A percentile compares a stretch with the other conserved stretches of the same genome.
Evolutionary conservation across 2,113 vertebrate genomes (phyloP).

Genomic region (Menidia beryllina): DNA sequence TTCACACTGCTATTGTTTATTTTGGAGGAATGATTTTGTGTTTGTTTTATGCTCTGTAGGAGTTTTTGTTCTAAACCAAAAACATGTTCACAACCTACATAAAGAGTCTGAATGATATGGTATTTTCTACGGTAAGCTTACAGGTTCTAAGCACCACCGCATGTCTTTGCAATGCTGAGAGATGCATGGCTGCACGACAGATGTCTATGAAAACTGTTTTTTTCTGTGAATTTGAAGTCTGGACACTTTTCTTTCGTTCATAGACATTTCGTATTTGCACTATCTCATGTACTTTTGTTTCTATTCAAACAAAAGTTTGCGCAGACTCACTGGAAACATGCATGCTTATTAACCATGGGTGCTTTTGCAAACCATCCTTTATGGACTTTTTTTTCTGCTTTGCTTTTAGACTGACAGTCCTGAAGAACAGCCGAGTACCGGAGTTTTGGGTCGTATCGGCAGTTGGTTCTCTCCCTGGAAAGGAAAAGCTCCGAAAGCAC

Average conservation of each 20-base stretch:
- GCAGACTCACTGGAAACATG: conserved; percentile 22
- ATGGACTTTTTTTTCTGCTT: conserved; percentile 30
- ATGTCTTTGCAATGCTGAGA: conserved; percentile 69
- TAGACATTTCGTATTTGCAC: conserved; percentile 27
- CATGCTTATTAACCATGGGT: conserved; percentile 37
- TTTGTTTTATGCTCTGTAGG: conserved; percentile 79
- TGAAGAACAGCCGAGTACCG: conserved; percentile 70
- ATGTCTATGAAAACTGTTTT: conserved; percentile 28
- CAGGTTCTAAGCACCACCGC: conserved; percentile 65
- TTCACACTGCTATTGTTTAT: conserved; percentile 44
- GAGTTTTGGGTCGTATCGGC: conserved; percentile 79
- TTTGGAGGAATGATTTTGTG: conserved; percentile 68
- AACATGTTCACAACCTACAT: conserved; percentile 81
- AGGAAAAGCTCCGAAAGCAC: conserved; percentile 46
- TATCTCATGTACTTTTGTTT: conserved; percentile 23
- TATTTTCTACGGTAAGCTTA: conserved; percentile 80
- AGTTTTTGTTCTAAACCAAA: conserved; percentile 77
- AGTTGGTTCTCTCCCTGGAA: conserved; percentile 80
- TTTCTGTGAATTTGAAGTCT: conserved; percentile 28
- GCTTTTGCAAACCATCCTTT: neutral
- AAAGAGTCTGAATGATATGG: conserved; percentile 84
- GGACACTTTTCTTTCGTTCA: conserved; percentile 43
- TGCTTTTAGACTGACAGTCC: conserved; percentile 73
- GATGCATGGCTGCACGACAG: conserved; percentile 70
- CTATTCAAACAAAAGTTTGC: neutral